Evolutionary conservation across 2,888 invertebrate genomes (phyloP).

Genomic region (Thymelicus lineola): DNA sequence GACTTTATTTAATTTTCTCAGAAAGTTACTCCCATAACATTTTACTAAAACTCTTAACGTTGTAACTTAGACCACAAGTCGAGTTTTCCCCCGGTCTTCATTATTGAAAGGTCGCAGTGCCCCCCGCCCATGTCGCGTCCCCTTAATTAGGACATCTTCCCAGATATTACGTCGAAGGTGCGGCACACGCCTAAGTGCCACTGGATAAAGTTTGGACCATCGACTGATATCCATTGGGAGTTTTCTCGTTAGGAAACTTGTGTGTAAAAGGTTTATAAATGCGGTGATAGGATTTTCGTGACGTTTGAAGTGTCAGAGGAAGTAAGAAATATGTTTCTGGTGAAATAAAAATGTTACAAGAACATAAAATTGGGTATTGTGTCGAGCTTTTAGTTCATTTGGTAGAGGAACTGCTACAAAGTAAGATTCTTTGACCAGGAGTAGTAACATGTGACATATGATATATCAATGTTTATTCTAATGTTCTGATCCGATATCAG

Average conservation of each 20-base stretch:
- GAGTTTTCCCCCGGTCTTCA: conserved; percentile 70
- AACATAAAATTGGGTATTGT: too few relatives aligned
- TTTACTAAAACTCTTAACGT: neutral
- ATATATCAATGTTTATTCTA: too few relatives aligned
- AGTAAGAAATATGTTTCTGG: too few relatives aligned
- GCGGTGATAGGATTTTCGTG: conserved; percentile 28
- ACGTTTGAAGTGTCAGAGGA: neutral
- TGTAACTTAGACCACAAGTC: neutral
- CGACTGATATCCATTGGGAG: conserved; percentile 28
- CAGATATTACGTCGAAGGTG: conserved; percentile 78
- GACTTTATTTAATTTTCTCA: too few relatives aligned
- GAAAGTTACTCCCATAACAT: too few relatives aligned
- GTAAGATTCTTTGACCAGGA: too few relatives aligned
- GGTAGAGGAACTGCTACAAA: too few relatives aligned
- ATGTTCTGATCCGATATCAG: too few relatives aligned
- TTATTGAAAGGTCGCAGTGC: conserved; percentile 82
- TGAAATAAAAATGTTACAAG: too few relatives aligned
- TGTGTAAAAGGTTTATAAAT: conserved; percentile 12
- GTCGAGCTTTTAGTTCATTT: too few relatives aligned
- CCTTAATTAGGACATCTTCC: conserved; percentile 82
- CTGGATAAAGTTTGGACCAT: conserved; percentile 47
- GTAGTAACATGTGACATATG: too few relatives aligned
- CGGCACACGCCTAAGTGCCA: conserved; percentile 55
- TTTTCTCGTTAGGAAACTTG: conserved; percentile 34
- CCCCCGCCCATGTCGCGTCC: conserved; percentile 68